Evolutionary conservation across 2,797 vertebrate species (phyloP).

Genomic region (Sebastes taczanowskii): DNA sequence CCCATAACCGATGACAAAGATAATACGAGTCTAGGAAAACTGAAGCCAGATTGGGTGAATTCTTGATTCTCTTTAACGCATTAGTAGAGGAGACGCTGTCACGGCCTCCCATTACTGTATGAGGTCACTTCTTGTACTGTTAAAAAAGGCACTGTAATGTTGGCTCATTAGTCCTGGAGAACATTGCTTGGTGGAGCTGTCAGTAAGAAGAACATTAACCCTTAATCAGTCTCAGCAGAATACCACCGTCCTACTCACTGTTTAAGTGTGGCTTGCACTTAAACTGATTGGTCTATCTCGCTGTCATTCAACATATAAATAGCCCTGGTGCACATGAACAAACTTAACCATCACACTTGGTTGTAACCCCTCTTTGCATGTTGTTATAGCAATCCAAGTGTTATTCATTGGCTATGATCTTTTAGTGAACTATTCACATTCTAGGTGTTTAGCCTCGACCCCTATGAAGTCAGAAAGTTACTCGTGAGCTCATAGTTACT

Average conservation of each 20-base stretch:
- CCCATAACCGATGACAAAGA: slow-evolving; percentile 12
- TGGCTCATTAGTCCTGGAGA: slow-evolving; percentile 2
- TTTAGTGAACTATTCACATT: background rate
- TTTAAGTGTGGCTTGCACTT: background rate
- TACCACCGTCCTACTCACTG: background rate
- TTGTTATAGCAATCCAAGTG: background rate
- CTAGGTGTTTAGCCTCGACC: no score
- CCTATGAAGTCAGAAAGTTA: background rate
- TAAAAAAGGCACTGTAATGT: background rate
- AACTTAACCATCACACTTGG: background rate
- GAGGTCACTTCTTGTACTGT: slow-evolving; percentile 25
- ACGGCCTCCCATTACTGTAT: slow-evolving; percentile 23
- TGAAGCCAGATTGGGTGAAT: slow-evolving; percentile 45
- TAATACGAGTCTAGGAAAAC: slow-evolving; percentile 4
- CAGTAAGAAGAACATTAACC: background rate
- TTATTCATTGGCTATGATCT: background rate
- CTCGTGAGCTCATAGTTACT: background rate
- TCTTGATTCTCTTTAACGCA: slow-evolving; percentile 36
- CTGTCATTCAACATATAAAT: background rate
- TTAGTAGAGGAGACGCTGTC: slow-evolving; percentile 37
- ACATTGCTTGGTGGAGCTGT: background rate
- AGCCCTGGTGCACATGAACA: background rate
- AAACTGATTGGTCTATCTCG: background rate
- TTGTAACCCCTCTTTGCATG: background rate
- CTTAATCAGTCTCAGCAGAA: background rate